Conservation (phyloP, 2,888 invertebrate genomes). For the Ecliptopera silaceata region DNA sequence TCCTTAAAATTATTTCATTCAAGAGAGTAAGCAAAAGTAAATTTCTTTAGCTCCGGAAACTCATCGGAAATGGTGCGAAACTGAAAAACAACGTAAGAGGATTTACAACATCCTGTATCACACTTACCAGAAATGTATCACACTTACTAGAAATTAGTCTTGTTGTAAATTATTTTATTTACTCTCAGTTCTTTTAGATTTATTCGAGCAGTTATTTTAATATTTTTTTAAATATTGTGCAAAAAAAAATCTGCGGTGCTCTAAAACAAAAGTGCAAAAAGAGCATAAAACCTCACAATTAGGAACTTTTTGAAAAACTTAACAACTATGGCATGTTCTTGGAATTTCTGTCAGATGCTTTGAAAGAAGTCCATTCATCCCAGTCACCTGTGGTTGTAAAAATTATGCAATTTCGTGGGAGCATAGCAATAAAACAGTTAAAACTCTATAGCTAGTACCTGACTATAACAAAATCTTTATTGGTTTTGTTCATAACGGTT, state of each 20-base stretch:
- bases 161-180: conserved; percentile 4
- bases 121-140: conserved; percentile 33
- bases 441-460: conserved; percentile 64
- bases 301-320: conserved; percentile 10
- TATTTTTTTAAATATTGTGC: too few species aligned
- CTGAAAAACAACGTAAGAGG: conserved; percentile 43
- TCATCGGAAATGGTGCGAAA: conserved; percentile 46
- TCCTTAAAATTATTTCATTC: too few species aligned
- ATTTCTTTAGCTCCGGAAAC: conserved; percentile 39
- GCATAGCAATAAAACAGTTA: conserved; percentile 57
- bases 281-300: conserved; percentile 11
- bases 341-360: conserved; percentile 43
- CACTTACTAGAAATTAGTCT: conserved; percentile 13
- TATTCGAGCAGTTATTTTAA: too few species aligned
- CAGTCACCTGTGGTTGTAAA: conserved; percentile 58
- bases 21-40: conserved; percentile 30
- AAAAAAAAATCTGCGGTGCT: too few species aligned
- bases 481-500: conserved; percentile 31
- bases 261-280: too few species aligned
- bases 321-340: conserved; percentile 27
- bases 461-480: conserved; percentile 43
- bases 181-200: neutral
- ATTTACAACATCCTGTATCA: conserved; percentile 48
- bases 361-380: conserved; percentile 46
- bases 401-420: conserved; percentile 60